These are phyloP conservation scores for Urosaurus nigricauda DNA, from an alignment of 2,797 vertebrate genomes.

Conservation along the genomic window DNA sequence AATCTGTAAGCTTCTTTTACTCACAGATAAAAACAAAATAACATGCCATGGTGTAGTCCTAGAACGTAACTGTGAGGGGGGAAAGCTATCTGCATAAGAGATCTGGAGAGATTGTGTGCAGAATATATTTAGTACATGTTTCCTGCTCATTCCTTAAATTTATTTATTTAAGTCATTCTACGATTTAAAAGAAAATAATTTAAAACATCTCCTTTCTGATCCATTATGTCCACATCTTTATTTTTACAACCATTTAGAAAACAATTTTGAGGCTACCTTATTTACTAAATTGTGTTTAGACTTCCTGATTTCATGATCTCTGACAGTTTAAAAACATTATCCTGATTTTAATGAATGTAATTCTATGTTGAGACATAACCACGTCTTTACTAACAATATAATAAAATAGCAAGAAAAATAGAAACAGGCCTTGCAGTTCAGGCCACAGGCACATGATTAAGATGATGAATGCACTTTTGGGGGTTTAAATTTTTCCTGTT, in stretches of 20 bases:
- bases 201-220: conserved; percentile 50
- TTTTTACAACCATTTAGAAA: conserved; percentile 45
- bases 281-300: conserved; percentile 5
- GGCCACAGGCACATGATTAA: conserved; percentile 19
- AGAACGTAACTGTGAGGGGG: neutral
- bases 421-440: conserved; percentile 16
- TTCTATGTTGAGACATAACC: conserved; percentile 21
- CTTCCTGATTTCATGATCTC: conserved; percentile 47
- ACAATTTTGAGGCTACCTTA: conserved; percentile 59
- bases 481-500: neutral
- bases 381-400: neutral
- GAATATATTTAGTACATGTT: fast-evolving
- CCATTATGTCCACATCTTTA: conserved; percentile 20
- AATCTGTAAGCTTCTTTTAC: neutral
- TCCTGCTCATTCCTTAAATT: conserved; percentile 67
- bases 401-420: neutral
- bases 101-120: neutral
- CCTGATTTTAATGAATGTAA: conserved; percentile 51
- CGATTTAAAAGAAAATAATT: conserved; percentile 37
- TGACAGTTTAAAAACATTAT: conserved; percentile 10
- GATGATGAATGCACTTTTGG: conserved; percentile 22
- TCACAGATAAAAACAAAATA: neutral
- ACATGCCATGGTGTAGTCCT: neutral
- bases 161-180: conserved; percentile 64
- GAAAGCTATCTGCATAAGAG: neutral